phyloP scores from a whole-genome alignment of 2,113 vertebrate genomes.

The Scomber japonicus region DNA sequence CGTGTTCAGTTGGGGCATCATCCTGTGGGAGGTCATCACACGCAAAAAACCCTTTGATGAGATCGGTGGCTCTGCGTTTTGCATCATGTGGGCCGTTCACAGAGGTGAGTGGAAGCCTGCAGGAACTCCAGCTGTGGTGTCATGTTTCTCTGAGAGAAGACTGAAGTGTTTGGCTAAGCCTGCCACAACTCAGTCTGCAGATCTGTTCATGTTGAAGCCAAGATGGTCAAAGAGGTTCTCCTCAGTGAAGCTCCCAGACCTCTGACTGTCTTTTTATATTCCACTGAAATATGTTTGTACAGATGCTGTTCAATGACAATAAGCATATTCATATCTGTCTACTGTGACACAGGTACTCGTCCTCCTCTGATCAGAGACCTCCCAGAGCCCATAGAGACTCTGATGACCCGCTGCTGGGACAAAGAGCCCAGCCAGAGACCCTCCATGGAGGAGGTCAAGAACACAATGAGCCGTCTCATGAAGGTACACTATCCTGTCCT shows the following conservation, averaged over 20 bases:
- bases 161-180: too few relatives aligned
- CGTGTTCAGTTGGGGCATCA: constrained; percentile 98
- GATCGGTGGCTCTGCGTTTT: constrained; percentile 96
- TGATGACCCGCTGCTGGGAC: constrained; percentile 98
- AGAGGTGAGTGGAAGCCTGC: constrained; percentile 85
- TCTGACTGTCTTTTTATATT: neutral
- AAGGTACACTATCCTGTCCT: constrained; percentile 74
- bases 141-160: too few relatives aligned
- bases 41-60: constrained; percentile 98
- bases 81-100: constrained; percentile 99
- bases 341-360: constrained; percentile 88
- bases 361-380: constrained; percentile 96
- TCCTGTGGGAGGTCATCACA: constrained; percentile 98
- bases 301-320: too few relatives aligned
- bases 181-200: too few relatives aligned
- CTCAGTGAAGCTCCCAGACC: too few relatives aligned
- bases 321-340: too few relatives aligned
- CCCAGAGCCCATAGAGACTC: constrained; percentile 93
- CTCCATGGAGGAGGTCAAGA: constrained; percentile 97
- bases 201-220: too few relatives aligned
- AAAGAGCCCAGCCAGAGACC: constrained; percentile 96
- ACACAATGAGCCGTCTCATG: constrained; percentile 97
- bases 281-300: too few relatives aligned
- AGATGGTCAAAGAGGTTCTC: too few relatives aligned
- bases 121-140: too few relatives aligned